Conservation (phyloP, 2,888 invertebrate genomes). For the Cheilosia urbana region DNA sequence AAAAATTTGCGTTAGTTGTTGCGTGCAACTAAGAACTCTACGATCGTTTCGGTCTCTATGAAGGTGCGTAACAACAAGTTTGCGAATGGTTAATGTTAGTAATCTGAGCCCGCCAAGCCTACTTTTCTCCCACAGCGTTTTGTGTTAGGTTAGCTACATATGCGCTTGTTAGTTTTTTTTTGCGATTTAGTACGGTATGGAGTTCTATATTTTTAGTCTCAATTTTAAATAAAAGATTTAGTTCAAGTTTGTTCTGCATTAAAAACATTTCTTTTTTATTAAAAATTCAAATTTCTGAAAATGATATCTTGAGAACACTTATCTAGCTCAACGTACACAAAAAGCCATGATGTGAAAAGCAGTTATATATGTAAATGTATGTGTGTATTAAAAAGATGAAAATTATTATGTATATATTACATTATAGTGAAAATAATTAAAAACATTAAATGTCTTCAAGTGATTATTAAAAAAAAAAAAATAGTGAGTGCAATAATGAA, state of each 20-base stretch:
- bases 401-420: slow-evolving; percentile 38
- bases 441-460: slow-evolving; percentile 57
- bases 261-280: slow-evolving; percentile 61
- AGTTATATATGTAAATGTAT: slow-evolving; percentile 47
- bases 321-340: slow-evolving; percentile 79
- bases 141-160: slow-evolving; percentile 81
- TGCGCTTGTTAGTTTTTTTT: slow-evolving; percentile 71
- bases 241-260: slow-evolving; percentile 61
- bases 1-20: too few relatives aligned
- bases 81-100: background rate
- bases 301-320: slow-evolving; percentile 75
- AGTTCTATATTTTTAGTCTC: slow-evolving; percentile 11
- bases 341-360: slow-evolving; percentile 78
- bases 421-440: slow-evolving; percentile 20
- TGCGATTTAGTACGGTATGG: slow-evolving; percentile 42
- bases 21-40: too few relatives aligned
- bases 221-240: slow-evolving; percentile 68
- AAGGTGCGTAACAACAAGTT: background rate
- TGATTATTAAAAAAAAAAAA: slow-evolving; percentile 15
- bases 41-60: too few relatives aligned
- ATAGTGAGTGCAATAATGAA: slow-evolving; percentile 40
- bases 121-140: slow-evolving; percentile 78
- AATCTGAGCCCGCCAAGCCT: background rate
- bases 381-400: slow-evolving; percentile 40
- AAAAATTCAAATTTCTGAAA: slow-evolving; percentile 77